Base-by-base conservation (phyloP, 2,797 vertebrate genomes). In the Spinibarbus caldwelli region DNA sequence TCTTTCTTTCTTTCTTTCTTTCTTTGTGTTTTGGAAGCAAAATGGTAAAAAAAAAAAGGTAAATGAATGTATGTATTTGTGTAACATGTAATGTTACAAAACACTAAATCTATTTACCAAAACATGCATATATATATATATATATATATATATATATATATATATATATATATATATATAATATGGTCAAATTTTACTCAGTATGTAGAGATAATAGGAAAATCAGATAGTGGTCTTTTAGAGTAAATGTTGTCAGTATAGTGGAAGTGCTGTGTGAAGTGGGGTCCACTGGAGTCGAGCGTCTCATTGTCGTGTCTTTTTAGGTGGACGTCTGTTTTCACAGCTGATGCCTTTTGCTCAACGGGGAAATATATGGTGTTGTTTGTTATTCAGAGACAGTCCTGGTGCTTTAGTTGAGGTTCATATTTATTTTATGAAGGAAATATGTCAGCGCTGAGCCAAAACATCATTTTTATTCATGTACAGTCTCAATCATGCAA, bases 331-430 rank as follows among this genome's bases (percentile, higher is more conserved):
- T 93, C 87, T 96, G 94, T 97, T 97, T 96, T 94, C 93, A 96
- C 97, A 97, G 97, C 96, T 97, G 97, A 97, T 95, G 94, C 91
- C 93, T 95, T 95, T 95, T 96, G 94, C 95, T 94, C 91, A 92
- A 94, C 75, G 93, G 91, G 91, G 92, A 93, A 94, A 95, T 94
- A 95, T 96, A 94, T 95, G 93, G 93, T 91, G 89, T 91, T 96
- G 95, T 96, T 96, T 96, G 91, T 95, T 96, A 70, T 95, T 95
- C 90, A 94, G 89, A 95, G 91, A 96, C 94, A 95, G 94, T 92
- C 94, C 92, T 87, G 59, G 93, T 91, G 93, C 93, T 95, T 95
- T 95, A 94, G 90, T 95, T 94, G 94, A 94, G 94, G 91, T 94
- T 92, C 90, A 92, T 93, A 95, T 96, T 96, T 96, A 94, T 96